A percentile compares a stretch with the other conserved stretches of the same genome.
Evolutionary conservation across 2,113 vertebrate species (phyloP).

Genomic region (Pluvianellus socialis): DNA sequence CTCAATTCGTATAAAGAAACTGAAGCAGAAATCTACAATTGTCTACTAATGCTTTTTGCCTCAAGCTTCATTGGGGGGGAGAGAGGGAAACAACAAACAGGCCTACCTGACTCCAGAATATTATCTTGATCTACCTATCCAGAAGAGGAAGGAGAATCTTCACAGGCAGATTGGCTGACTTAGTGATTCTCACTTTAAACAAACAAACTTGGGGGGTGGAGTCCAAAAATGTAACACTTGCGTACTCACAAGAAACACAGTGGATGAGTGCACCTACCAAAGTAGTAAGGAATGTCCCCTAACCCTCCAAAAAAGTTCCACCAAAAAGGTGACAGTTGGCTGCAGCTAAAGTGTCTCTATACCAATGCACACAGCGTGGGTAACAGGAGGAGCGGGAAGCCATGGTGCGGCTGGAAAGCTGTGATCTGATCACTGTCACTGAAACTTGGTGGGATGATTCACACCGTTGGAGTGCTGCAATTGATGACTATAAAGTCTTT

Average conservation of each 20-base stretch:
- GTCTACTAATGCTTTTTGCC: neutral
- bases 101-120: neutral
- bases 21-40: neutral
- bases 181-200: neutral
- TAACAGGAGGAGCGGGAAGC: neutral
- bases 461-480: neutral
- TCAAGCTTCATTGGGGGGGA: rapidly evolving
- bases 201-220: rapidly evolving
- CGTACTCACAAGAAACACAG: neutral
- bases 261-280: rapidly evolving
- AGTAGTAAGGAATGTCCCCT: neutral
- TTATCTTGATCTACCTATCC: neutral
- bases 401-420: neutral
- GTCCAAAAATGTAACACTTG: neutral
- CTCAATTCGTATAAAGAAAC: neutral
- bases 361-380: neutral
- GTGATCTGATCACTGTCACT: neutral
- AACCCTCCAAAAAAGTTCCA: neutral
- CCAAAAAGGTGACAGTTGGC: neutral
- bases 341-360: neutral
- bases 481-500: neutral
- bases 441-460: neutral
- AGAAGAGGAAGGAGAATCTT: neutral
- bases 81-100: neutral
- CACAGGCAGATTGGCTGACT: neutral